Base-by-base conservation (phyloP, 2,888 invertebrate genomes). In the Tenthredo notha region DNA sequence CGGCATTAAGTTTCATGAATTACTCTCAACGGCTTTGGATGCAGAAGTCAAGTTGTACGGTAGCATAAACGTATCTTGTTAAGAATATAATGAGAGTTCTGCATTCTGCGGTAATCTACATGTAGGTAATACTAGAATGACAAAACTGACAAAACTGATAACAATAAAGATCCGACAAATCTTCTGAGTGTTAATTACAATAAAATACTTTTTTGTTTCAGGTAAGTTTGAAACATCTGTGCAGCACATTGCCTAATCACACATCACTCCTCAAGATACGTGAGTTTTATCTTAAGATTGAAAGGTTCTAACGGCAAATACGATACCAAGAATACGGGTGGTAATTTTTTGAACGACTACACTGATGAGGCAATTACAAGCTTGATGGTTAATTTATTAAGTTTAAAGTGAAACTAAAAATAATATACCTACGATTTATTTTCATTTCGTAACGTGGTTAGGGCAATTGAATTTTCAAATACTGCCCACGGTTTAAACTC, bases 271-370 rank as follows among this genome's bases (percentile, higher is more conserved):
- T 77, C 7, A n/a, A 33, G 29, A 74, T 5, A 3, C 25, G 80
- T 80, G 80, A 80, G 80, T 80, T 80, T 78, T 78, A 58, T 80
- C 61, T 61, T 50, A 40, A 61, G 58, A 58, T 61, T 80, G 37
- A 61, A 61, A 54, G 40, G 33, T 61, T 50, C 50, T 50, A 33
- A 50, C 50, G 77, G 77, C 50, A 33, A 54, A 47, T 15, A 50
- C 29, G 29, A 67, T 33, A 18, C 29, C 6, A 4, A 67, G 74
- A 29, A 29, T 21, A 21, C 54, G 47, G 47, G 77, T 77, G 54
- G 54, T 54, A 50, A 37, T 61, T 80, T 61, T 80, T 80, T 37
- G 21, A 61, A 58, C 80, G 33, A 37, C 29, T n/a, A 40, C 61
- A 80, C 37, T 77, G 29, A 77, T 47, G 50, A 50, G 77, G 47